Percentiles rank a stretch among this genome's conserved stretches.
Conservation (phyloP, 2,888 invertebrate genomes). For the Polydesmus complanatus region DNA sequence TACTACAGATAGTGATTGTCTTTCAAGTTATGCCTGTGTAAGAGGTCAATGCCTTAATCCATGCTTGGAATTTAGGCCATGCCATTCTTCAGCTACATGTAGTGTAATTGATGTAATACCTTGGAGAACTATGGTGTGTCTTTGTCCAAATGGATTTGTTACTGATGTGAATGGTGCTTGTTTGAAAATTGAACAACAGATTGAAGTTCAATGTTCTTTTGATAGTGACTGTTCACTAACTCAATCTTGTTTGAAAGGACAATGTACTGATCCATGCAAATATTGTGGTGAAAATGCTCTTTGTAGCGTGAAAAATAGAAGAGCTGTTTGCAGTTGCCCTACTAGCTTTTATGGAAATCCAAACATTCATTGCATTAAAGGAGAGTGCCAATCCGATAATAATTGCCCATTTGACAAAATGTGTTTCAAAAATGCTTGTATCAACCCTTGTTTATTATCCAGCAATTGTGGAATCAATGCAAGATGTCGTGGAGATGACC, state of each 20-base stretch:
- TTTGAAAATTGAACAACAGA: constrained; percentile 37
- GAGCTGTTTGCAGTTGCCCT: constrained; percentile 63
- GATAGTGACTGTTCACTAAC: constrained; percentile 70
- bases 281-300: constrained; percentile 68
- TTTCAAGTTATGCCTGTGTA: constrained; percentile 63
- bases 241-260: constrained; percentile 61
- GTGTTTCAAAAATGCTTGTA: constrained; percentile 59
- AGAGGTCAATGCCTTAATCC: constrained; percentile 65
- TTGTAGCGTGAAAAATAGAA: constrained; percentile 65
- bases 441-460: constrained; percentile 48
- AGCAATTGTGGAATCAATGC: constrained; percentile 28
- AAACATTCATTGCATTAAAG: constrained; percentile 24
- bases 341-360: constrained; percentile 22
- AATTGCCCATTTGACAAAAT: constrained; percentile 49
- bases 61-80: constrained; percentile 42
- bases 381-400: constrained; percentile 20
- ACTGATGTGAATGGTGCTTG: constrained; percentile 57
- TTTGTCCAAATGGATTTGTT: constrained; percentile 63
- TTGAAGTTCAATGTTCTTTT: constrained; percentile 58
- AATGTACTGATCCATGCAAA: constrained; percentile 69
- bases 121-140: constrained; percentile 72
- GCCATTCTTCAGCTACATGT: constrained; percentile 48
- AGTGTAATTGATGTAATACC: constrained; percentile 73
- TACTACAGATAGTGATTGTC: constrained; percentile 36
- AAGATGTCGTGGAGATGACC: constrained; percentile 17